A percentile compares a stretch with the other conserved stretches of the same genome.
These are phyloP conservation scores for Diglossa brunneiventris DNA, from an alignment of 2,113 vertebrate genomes.

Conservation along the genomic window DNA sequence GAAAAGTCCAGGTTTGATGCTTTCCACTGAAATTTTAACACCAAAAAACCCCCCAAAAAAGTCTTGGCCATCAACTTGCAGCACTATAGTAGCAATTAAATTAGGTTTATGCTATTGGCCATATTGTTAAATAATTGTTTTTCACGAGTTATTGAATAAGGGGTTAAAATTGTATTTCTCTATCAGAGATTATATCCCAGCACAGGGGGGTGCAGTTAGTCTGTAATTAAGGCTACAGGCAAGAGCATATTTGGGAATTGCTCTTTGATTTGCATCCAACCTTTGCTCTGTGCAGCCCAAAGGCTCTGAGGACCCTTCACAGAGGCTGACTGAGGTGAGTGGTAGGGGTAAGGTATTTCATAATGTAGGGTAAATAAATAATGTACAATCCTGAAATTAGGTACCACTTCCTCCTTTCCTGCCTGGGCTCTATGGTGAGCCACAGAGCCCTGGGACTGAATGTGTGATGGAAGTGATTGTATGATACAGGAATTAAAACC, in stretches of 20 bases:
- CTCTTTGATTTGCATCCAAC: neutral
- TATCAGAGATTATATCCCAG: fast-evolving
- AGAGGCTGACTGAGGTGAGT: neutral
- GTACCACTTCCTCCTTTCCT: neutral
- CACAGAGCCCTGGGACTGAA: neutral
- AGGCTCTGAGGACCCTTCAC: neutral
- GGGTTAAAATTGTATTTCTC: neutral
- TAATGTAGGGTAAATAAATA: neutral
- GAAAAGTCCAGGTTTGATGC: neutral
- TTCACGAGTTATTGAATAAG: neutral
- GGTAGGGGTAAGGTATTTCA: neutral
- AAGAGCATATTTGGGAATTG: neutral
- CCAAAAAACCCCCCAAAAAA: neutral
- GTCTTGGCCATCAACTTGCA: neutral
- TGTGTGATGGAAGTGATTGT: neutral
- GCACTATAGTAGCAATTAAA: neutral
- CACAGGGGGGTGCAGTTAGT: neutral
- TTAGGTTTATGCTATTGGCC: neutral
- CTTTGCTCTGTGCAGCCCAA: neutral
- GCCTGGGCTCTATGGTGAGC: neutral
- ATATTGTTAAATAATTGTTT: neutral
- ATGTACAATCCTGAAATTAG: neutral
- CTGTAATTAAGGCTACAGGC: neutral
- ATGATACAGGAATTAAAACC: neutral
- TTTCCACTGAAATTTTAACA: neutral